Evolutionary conservation across 53 echinoderm and acorn worm species (phyloP), one percentile per base, ranked within the genome.

Genomic region (Mesocentrotus franciscanus): DNA sequence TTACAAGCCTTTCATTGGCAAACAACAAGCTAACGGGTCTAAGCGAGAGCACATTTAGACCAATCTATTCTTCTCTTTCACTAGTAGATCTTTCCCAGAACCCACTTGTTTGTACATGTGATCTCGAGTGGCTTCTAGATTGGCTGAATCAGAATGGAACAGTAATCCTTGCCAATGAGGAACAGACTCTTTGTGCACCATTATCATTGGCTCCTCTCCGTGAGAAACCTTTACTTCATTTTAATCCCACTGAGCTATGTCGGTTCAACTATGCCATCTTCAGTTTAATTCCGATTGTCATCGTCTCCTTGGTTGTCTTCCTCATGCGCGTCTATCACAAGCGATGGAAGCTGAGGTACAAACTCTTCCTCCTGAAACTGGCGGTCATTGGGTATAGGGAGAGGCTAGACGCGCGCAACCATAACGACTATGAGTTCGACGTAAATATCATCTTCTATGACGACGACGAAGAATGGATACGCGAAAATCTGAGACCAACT

Each of bases 391-490:
- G 42, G 8, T 81, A 81, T 81, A 81, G 42, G 36, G 81, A 81
- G 12, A 81, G 35, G 22, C 81, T 6, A 22, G 81, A 81, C 22
- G 81, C 81, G 36, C 81, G 81, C 17, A 18, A 81, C 42, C 42
- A 81, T 8, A 42, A 39, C 7, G 81, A 81, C 35, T 81, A 81
- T 13, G 81, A 42, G 8, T 81, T 18, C 42, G 81, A 81, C 17
- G 42, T 81, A 15, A 81, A 81, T 81, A 18, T 81, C 42, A 81
- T 81, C 29, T 81, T 36, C 81, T 81, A 81, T 42, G 81, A 81
- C 81, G 81, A 81, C 81, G 81, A 81, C 42, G 81, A 81, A 9
- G 18, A 9, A 81, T 81, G 81, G 81, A 42, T 81, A 22, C 36
- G 81, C 22, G 81, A 81, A 81, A 11, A 81, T 81, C 42, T 81